Evolutionary conservation across 2,113 vertebrate species (phyloP).

Genomic region (Tupaia chinensis): DNA sequence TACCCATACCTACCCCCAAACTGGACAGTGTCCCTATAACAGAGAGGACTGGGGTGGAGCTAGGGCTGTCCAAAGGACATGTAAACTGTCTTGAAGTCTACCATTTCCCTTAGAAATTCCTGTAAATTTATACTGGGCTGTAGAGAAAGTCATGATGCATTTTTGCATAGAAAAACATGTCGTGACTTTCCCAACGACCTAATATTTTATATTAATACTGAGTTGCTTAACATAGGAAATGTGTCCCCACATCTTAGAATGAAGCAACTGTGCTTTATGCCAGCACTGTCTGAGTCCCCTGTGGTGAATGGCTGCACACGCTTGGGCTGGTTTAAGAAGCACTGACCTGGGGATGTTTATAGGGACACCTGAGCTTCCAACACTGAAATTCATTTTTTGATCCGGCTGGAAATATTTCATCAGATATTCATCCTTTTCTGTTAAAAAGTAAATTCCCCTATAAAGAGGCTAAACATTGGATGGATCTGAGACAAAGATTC

Average conservation of each 20-base stretch:
- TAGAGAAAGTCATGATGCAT: background rate
- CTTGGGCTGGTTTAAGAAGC: background rate
- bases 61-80: background rate
- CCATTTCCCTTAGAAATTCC: constrained; percentile 28
- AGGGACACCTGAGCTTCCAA: background rate
- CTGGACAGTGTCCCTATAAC: background rate
- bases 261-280: background rate
- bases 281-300: background rate
- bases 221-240: constrained; percentile 5
- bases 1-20: too few species aligned
- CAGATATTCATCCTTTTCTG: background rate
- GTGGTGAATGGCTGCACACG: background rate
- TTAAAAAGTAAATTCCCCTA: constrained; percentile 8
- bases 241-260: background rate
- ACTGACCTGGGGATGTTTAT: background rate
- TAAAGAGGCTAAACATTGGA: background rate
- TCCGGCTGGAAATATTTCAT: background rate
- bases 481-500: background rate
- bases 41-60: background rate
- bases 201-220: background rate
- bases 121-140: background rate
- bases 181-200: too few species aligned
- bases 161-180: background rate
- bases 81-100: background rate
- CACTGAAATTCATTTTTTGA: background rate